A percentile compares a stretch with the other conserved stretches of the same genome.
Evolutionary conservation across 2,888 invertebrate species (phyloP).

Genomic region (Diachrysia chrysitis): DNA sequence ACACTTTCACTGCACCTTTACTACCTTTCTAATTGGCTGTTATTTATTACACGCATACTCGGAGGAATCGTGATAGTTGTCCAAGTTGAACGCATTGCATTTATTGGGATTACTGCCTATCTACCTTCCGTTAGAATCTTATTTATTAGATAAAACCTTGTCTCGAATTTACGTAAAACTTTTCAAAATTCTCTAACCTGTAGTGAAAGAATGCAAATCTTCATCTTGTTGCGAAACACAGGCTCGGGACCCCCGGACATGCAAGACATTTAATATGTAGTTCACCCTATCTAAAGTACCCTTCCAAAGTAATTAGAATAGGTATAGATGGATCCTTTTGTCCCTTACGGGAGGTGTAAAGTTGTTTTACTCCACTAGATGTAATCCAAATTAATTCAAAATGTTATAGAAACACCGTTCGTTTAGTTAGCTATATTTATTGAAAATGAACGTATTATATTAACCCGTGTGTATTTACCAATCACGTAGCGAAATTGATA

Average conservation of each 20-base stretch:
- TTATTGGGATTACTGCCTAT: slow-evolving; percentile 46
- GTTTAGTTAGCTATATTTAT: slow-evolving; percentile 32
- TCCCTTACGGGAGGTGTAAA: slow-evolving; percentile 42
- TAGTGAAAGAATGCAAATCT: slow-evolving; percentile 10
- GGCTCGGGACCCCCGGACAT: slow-evolving; percentile 31
- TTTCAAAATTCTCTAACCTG: slow-evolving; percentile 8
- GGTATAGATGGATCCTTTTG: slow-evolving; percentile 52
- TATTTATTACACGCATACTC: not conserved
- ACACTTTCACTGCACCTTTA: slow-evolving; percentile 2
- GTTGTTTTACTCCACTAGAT: slow-evolving; percentile 56
- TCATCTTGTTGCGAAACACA: slow-evolving; percentile 49
- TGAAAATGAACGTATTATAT: slow-evolving; percentile 12
- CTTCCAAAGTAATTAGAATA: slow-evolving; percentile 61
- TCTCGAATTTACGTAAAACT: slow-evolving; percentile 33
- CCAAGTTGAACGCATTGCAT: slow-evolving; percentile 34
- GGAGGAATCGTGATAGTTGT: not conserved
- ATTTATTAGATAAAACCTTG: slow-evolving; percentile 13
- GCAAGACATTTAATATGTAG: slow-evolving; percentile 51
- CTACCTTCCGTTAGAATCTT: slow-evolving; percentile 22
- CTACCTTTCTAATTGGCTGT: slow-evolving; percentile 1
- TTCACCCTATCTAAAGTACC: slow-evolving; percentile 54
- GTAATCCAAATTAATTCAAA: slow-evolving; percentile 57
- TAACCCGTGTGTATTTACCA: slow-evolving; percentile 28
- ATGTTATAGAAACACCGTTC: slow-evolving; percentile 33
- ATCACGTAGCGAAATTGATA: slow-evolving; percentile 33